Base-by-base conservation (phyloP, 2,113 vertebrate species). In the Arvicanthis niloticus region DNA sequence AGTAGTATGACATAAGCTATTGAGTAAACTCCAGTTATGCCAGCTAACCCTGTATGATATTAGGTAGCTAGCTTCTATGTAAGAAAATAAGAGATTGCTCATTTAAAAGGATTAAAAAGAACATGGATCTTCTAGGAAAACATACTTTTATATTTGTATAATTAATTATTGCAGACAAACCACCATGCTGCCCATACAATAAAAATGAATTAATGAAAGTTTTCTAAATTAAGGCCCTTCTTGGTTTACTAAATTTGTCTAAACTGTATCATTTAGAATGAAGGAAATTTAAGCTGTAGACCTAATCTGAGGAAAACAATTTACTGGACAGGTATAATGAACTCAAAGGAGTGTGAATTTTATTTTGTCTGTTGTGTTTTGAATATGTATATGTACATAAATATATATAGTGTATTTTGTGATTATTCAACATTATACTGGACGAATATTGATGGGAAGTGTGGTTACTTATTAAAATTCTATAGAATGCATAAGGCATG, bases 241-340 rank as follows among this genome's bases (percentile, higher is more conserved):
- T 78, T 5, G 85, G 80, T 22, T 77, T 95, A 53, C 45, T 92
- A 77, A 77, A 11, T 77, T 91, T 89, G 15, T 0, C 84, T 76
- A 11, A 51, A 84, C 40, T 85, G 0, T 68, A 13, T 84, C 4
- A 40, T 26, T 15, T 84, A 87, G 31, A 90, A 22, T 12, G 82
- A 94, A 91, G 12, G 9, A 82, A 80, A 95, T 76, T 65, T 92
- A 16, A 42, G 62, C 77, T 92, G 37, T 73, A 72, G 40, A 85
- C 53, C 62, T 89, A 24, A 62, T 80, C 0, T 70, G 65, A 76
- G 53, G 86, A 89, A 90, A 77, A 58, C 45, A 37, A 17, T 95
- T 88, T 2, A 29, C 60, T 91, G 7, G 80, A 67, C 34, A 42
- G 5, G 24, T 94, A 72, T 58, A 91, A 91, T 75, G 78, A 90